phyloP scores from a whole-genome alignment of 2,113 vertebrate genomes.

The Apistogramma diplotaenia region DNA sequence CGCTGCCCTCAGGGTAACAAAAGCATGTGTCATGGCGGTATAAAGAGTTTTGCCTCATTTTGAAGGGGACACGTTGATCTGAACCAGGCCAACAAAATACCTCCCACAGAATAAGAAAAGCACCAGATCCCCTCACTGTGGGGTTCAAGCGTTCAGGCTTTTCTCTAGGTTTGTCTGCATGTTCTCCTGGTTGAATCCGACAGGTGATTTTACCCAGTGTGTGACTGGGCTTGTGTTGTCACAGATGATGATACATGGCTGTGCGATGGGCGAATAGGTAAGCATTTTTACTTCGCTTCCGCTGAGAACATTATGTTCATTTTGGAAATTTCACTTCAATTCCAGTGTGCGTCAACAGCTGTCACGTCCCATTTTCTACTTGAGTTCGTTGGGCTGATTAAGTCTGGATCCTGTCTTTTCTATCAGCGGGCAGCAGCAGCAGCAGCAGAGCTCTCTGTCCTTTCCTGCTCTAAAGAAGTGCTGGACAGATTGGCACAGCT shows the following conservation, averaged over 20 bases:
- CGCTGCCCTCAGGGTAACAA: too few relatives aligned
- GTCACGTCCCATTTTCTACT: neutral
- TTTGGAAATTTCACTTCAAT: neutral
- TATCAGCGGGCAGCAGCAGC: neutral
- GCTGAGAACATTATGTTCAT: neutral
- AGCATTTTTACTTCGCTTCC: neutral
- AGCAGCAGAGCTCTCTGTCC: neutral
- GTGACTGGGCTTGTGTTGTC: neutral
- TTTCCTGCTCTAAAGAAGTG: constrained; percentile 6
- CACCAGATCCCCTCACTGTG: neutral
- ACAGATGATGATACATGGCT: neutral
- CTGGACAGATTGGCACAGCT: constrained; percentile 37
- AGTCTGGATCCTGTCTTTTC: constrained; percentile 3
- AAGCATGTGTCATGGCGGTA: too few relatives aligned
- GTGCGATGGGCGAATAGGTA: neutral
- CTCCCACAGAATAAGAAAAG: too few relatives aligned
- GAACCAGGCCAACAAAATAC: too few relatives aligned
- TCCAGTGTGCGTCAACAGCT: neutral
- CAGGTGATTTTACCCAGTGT: neutral
- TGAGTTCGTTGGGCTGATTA: neutral
- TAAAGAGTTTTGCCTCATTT: too few relatives aligned
- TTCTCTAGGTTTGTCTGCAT: neutral
- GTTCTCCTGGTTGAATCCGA: neutral
- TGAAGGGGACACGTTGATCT: too few relatives aligned
- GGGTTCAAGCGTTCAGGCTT: neutral